Evolutionary conservation across 1,140 invertebrate genomes (phyloP).

Genomic region (Saccostrea echinata): DNA sequence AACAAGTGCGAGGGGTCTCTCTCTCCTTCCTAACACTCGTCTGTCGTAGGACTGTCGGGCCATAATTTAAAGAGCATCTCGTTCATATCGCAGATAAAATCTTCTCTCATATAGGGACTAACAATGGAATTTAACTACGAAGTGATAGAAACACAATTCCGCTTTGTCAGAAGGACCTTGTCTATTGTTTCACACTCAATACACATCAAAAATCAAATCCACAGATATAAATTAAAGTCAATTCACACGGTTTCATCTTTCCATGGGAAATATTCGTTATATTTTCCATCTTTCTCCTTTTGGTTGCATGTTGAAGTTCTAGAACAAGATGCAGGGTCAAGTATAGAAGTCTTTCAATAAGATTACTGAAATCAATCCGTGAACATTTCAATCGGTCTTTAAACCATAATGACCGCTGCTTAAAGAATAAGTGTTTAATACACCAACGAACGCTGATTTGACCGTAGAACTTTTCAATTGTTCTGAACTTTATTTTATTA

Average conservation of each 20-base stretch:
- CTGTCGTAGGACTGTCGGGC: neutral
- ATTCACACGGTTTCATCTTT: constrained; percentile 35
- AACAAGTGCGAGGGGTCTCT: neutral
- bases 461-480: constrained; percentile 1
- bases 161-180: neutral
- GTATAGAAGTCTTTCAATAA: neutral
- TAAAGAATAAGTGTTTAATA: constrained; percentile 20
- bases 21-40: constrained; percentile 2
- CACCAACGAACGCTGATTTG: neutral
- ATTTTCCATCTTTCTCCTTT: neutral
- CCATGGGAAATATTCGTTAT: neutral
- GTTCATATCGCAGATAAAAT: constrained; percentile 5
- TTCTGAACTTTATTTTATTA: constrained; percentile 33
- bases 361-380: neutral
- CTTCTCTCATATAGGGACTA: neutral
- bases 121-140: constrained; percentile 11
- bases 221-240: neutral
- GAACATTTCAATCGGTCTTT: neutral
- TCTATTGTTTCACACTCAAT: constrained; percentile 8
- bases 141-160: constrained; percentile 35
- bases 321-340: constrained; percentile 1
- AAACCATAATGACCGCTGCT: constrained; percentile 20
- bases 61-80: constrained; percentile 34
- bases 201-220: constrained; percentile 29
- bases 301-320: neutral